These are phyloP conservation scores for Montipora efflorescens DNA, from an alignment of 64 coral and sea anemone species.

Conservation along the genomic window DNA sequence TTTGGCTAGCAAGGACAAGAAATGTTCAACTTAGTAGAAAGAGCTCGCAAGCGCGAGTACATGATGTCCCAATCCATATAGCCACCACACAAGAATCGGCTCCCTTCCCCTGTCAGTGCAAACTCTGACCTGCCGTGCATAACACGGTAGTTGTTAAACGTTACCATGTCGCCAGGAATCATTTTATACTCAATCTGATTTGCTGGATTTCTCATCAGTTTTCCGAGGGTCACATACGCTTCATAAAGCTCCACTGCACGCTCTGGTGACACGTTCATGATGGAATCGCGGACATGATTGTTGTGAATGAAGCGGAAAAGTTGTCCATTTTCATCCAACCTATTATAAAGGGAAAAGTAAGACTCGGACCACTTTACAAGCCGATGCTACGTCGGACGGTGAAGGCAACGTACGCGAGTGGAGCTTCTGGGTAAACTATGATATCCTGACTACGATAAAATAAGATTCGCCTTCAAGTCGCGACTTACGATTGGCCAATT, in stretches of 20 bases:
- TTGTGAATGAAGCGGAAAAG: conserved; percentile 75
- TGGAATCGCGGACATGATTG: conserved; percentile 76
- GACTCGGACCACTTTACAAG: neutral
- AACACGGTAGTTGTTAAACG: conserved; percentile 82
- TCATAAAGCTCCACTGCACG: conserved; percentile 61
- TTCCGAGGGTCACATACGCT: conserved; percentile 68
- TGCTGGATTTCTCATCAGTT: conserved; percentile 63
- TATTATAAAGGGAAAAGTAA: neutral
- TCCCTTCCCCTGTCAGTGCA: conserved; percentile 36
- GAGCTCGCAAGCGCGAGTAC: conserved; percentile 60
- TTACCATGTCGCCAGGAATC: conserved; percentile 69
- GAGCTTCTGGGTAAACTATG: too few species aligned
- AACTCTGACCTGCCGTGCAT: conserved; percentile 78
- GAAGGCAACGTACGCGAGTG: too few species aligned
- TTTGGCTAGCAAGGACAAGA: neutral
- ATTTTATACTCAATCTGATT: conserved; percentile 82
- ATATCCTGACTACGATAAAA: too few species aligned
- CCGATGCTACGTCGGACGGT: neutral
- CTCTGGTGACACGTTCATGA: conserved; percentile 59
- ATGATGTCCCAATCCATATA: conserved; percentile 87
- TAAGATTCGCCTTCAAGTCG: too few species aligned
- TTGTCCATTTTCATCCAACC: conserved; percentile 64
- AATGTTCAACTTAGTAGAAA: conserved; percentile 36
- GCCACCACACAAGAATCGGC: conserved; percentile 36
- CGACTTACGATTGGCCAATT: too few species aligned